Evolutionary conservation across 2,797 vertebrate genomes (phyloP), one percentile per base, ranked within the genome.

Genomic region (Urocyon cinereoargenteus): DNA sequence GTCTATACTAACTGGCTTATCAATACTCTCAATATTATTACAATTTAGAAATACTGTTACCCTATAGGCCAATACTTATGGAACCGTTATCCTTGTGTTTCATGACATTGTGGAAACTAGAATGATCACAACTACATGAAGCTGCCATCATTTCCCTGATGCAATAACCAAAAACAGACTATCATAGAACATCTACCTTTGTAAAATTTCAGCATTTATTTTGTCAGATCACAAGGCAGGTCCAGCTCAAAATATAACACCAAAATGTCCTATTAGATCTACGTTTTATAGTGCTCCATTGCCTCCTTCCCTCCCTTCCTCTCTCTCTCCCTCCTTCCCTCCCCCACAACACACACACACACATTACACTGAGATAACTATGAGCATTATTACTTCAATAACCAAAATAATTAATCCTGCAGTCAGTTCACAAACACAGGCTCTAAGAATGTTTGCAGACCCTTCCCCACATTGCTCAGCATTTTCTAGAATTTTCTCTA

Each of bases 401-500:
- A 66, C 4, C 91, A 82, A 96, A 96, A 87, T 82, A 78, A 77
- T 82, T 89, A 81, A 92, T 36, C 26, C 4, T 31, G 68, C 22
- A 73, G 36, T 92, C 59, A 88, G 18, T 81, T 91, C 86, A 85
- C n/a, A 94, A 64, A 66, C 26, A n/a, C 51, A 81, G 64, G 59
- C 28, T 88, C 62, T 31, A 62, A 59, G 0, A 70, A 55, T 59
- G 22, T 24, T 91, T 86, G 21, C 22, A 81, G 86, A 28, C 36
- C 90, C 34, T 70, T 72, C 31, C 49, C 13, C 34, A 93, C 51
- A 81, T 49, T 75, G 13, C 53, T 93, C 18, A 19, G 16, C 12
- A 79, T 84, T 92, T 82, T 91, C 36, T 75, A 87, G 49, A 87
- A 90, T 87, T 61, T 95, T 89, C 68, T 57, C 55, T 84, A 68